These are phyloP conservation scores for Nesoenas mayeri DNA, from an alignment of 2,113 vertebrate genomes.

Conservation along the genomic window DNA sequence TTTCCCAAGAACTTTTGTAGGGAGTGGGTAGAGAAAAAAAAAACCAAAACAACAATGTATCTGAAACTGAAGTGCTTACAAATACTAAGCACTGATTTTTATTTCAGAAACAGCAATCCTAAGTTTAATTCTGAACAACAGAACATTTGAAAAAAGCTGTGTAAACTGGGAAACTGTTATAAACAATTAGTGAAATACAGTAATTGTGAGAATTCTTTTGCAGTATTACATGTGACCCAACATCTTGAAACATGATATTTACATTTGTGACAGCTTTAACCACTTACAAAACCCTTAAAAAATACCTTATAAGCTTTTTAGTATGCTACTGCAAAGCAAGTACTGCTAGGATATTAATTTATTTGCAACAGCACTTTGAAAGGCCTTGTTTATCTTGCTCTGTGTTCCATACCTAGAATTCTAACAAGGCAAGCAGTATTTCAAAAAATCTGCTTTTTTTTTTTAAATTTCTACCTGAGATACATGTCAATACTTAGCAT, in stretches of 20 bases:
- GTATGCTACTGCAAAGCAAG: neutral
- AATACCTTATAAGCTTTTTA: neutral
- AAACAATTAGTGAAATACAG: neutral
- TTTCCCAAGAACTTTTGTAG: neutral
- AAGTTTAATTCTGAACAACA: neutral
- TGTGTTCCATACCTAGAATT: neutral
- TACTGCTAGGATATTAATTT: neutral
- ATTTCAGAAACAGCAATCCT: neutral
- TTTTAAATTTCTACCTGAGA: neutral
- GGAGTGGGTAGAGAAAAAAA: neutral
- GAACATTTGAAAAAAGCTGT: neutral
- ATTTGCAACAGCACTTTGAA: neutral
- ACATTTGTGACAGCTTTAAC: neutral
- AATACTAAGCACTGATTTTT: neutral
- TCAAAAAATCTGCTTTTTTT: neutral
- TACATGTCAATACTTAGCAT: neutral
- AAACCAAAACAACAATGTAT: too few relatives aligned
- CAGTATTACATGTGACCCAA: neutral
- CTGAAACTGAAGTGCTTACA: neutral
- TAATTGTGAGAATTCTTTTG: neutral
- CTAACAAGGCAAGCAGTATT: neutral
- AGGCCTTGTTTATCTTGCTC: neutral
- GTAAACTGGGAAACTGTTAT: neutral
- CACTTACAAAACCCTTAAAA: neutral
- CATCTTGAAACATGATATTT: neutral